A percentile compares a stretch with the other conserved stretches of the same genome.
phyloP scores from a whole-genome alignment of 2,888 invertebrate genomes.

The Clostera curtula region DNA sequence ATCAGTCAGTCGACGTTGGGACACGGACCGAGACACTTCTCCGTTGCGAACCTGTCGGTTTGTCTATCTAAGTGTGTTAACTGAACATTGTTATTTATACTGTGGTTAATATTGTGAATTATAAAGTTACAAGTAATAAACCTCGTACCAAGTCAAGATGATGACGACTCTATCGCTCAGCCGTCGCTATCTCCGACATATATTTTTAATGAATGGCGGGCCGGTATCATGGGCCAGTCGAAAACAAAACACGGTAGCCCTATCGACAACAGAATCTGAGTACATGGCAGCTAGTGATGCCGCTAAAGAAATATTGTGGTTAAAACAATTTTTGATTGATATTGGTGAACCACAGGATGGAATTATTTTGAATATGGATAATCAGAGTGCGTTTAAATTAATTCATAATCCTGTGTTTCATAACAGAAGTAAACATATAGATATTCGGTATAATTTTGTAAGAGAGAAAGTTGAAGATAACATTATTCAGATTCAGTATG shows the following conservation, averaged over 20 bases:
- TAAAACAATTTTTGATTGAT: constrained; percentile 9
- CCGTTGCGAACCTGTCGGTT: too few species aligned
- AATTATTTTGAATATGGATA: constrained; percentile 12
- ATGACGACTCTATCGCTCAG: too few species aligned
- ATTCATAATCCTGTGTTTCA: constrained; percentile 22
- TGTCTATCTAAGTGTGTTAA: too few species aligned
- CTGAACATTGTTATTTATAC: too few species aligned
- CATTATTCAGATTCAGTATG: constrained; percentile 6
- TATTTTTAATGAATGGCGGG: constrained; percentile 23
- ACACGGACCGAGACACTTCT: too few species aligned
- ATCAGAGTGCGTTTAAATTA: constrained; percentile 20
- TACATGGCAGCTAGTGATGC: constrained; percentile 17
- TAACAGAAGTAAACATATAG: constrained; percentile 20
- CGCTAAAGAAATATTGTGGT: constrained; percentile 15
- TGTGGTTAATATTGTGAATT: too few species aligned
- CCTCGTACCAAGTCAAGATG: too few species aligned
- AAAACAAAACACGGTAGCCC: constrained; percentile 17
- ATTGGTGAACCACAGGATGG: constrained; percentile 7
- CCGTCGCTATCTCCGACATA: too few species aligned
- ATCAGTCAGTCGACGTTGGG: too few species aligned
- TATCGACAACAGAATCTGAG: constrained; percentile 18
- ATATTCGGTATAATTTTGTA: constrained; percentile 20
- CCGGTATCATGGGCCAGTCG: constrained; percentile 19
- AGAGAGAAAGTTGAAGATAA: constrained; percentile 13
- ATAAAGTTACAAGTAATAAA: too few species aligned